A percentile compares a stretch with the other conserved stretches of the same genome.
Conservation (phyloP, 2,888 invertebrate genomes). For the Synanthedon myopaeformis region DNA sequence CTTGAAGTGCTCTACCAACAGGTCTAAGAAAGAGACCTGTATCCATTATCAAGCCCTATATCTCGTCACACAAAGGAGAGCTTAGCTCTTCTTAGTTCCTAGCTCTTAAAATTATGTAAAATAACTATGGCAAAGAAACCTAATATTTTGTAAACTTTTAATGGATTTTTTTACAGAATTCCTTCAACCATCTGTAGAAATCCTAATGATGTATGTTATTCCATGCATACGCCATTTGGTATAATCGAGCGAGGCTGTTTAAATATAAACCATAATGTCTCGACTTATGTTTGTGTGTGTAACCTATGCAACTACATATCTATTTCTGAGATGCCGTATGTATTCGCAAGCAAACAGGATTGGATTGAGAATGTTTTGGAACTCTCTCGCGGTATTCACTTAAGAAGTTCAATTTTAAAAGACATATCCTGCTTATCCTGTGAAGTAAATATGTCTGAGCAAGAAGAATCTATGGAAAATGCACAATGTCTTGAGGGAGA, state of each 20-base stretch:
- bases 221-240: constrained; percentile 52
- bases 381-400: constrained; percentile 33
- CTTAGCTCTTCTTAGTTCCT: too few relatives aligned
- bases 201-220: constrained; percentile 42
- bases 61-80: too few relatives aligned
- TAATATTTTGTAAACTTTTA: not conserved
- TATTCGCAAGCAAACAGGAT: constrained; percentile 33
- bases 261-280: constrained; percentile 34
- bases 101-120: too few relatives aligned
- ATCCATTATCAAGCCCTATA: too few relatives aligned
- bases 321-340: constrained; percentile 43
- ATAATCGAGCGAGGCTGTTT: constrained; percentile 48
- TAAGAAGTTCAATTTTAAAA: constrained; percentile 38
- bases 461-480: constrained; percentile 20
- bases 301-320: constrained; percentile 52
- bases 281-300: constrained; percentile 46
- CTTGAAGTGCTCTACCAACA: too few relatives aligned
- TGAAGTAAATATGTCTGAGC: constrained; percentile 31
- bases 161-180: constrained; percentile 25
- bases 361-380: constrained; percentile 49
- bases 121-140: not conserved
- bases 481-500: constrained; percentile 44
- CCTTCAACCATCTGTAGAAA: constrained; percentile 29
- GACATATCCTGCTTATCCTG: constrained; percentile 49
- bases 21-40: too few relatives aligned